Percentiles rank a stretch among this genome's conserved stretches.
These are phyloP conservation scores for Rutilus rutilus DNA, from an alignment of 2,113 vertebrate species.

Conservation along the genomic window DNA sequence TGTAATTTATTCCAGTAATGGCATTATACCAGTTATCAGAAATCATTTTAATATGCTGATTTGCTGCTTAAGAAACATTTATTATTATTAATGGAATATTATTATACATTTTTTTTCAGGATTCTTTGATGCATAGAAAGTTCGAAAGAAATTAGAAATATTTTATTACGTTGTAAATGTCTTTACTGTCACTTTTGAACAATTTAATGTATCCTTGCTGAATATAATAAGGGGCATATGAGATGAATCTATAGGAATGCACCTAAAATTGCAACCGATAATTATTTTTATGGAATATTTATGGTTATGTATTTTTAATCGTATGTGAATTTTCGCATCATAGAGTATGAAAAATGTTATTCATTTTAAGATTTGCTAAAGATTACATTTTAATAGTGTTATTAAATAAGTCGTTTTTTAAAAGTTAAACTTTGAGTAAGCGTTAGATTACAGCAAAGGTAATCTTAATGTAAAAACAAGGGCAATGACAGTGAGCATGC, in stretches of 20 bases:
- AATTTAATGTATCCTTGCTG: background rate
- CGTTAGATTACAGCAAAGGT: background rate
- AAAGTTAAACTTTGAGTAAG: background rate
- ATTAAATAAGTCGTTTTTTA: background rate
- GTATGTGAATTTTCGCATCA: background rate
- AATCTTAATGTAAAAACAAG: background rate
- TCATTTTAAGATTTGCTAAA: background rate
- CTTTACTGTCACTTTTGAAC: background rate
- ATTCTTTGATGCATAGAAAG: background rate
- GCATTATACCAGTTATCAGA: background rate
- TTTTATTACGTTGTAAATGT: background rate
- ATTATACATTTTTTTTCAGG: no score
- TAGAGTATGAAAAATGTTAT: background rate
- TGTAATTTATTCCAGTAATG: background rate
- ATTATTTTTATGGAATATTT: background rate
- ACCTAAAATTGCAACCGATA: background rate
- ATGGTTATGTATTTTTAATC: no score
- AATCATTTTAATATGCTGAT: background rate
- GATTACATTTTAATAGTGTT: background rate
- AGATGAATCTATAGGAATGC: background rate
- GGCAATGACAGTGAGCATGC: background rate
- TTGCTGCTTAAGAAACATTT: background rate
- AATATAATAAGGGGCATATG: background rate
- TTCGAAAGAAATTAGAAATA: background rate
- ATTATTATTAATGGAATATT: background rate